Percentiles rank a stretch among this genome's conserved stretches.
Evolutionary conservation across 1,140 invertebrate genomes (phyloP).

Genomic region (Atta colombica): DNA sequence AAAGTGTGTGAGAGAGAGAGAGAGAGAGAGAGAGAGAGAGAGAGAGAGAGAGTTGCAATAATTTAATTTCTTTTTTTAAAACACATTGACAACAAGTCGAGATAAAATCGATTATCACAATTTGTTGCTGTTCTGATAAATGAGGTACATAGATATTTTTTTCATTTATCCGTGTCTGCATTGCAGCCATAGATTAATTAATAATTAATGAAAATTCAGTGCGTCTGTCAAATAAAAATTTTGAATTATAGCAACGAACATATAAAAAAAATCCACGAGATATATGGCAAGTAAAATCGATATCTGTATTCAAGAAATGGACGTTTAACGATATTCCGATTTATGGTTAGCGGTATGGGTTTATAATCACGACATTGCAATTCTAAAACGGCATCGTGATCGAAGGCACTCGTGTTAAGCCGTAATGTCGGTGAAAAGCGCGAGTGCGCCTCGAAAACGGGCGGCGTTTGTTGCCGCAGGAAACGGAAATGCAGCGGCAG

Average conservation of each 20-base stretch:
- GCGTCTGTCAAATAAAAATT: neutral
- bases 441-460: conserved; percentile 33
- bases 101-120: conserved; percentile 15
- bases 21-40: conserved; percentile 8
- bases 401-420: conserved; percentile 51
- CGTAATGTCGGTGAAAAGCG: conserved; percentile 32
- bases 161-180: neutral
- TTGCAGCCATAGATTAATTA: neutral
- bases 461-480: conserved; percentile 32
- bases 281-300: conserved; percentile 1
- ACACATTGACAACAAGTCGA: neutral
- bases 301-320: neutral
- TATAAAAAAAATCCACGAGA: neutral
- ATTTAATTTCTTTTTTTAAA: neutral
- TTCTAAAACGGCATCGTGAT: conserved; percentile 37
- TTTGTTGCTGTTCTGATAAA: conserved; percentile 5
- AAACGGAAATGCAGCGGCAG: conserved; percentile 49
- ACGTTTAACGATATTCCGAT: neutral
- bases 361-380: conserved; percentile 34
- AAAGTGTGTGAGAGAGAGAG: conserved; percentile 16
- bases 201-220: neutral
- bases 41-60: neutral
- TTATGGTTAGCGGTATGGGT: conserved; percentile 14
- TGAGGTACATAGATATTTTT: neutral
- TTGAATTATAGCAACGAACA: neutral